Percentiles rank a stretch among this genome's conserved stretches.
Evolutionary conservation across 2,797 vertebrate genomes (phyloP).

Genomic region (Rousettus madagascariensis): DNA sequence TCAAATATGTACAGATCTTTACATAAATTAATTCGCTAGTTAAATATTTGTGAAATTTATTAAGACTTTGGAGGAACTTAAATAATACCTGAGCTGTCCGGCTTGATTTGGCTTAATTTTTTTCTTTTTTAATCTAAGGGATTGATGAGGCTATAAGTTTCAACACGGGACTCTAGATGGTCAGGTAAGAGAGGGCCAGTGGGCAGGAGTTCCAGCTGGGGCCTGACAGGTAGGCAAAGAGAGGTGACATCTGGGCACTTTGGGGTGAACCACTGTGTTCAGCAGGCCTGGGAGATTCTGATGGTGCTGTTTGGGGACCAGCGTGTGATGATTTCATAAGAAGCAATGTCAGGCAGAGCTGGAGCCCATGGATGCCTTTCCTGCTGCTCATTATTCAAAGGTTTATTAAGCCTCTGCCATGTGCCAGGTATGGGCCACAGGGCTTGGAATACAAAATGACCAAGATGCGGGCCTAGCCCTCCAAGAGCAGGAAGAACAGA

Average conservation of each 20-base stretch:
- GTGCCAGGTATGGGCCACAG: neutral
- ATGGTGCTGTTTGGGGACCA: neutral
- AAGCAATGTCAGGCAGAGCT: neutral
- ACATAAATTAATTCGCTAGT: constrained; percentile 86
- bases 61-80: constrained; percentile 84
- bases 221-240: neutral
- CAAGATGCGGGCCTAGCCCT: neutral
- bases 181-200: neutral
- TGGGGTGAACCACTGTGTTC: neutral
- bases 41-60: constrained; percentile 89
- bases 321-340: neutral
- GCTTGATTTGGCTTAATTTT: constrained; percentile 44
- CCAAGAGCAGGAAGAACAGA: neutral
- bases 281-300: neutral
- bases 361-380: neutral
- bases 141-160: neutral
- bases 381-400: neutral
- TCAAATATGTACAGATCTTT: constrained; percentile 88
- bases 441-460: neutral
- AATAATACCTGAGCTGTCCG: constrained; percentile 67
- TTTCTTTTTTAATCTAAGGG: neutral
- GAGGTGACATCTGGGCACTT: neutral
- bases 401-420: neutral
- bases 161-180: neutral
- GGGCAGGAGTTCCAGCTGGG: neutral